These are phyloP conservation scores for Mythimna loreyi DNA, from an alignment of 2,888 invertebrate genomes.

Conservation along the genomic window DNA sequence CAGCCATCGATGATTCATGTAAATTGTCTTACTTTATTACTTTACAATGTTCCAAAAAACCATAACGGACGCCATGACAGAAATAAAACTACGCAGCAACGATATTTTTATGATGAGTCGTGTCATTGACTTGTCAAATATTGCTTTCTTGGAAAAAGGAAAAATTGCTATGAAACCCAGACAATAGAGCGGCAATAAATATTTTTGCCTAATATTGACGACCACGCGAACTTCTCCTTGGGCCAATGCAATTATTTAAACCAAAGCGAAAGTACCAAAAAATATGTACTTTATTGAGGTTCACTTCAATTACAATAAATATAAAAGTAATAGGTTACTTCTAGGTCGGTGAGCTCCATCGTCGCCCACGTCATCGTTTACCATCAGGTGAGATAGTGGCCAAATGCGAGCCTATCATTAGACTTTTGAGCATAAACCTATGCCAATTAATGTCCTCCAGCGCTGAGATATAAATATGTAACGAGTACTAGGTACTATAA, in stretches of 20 bases:
- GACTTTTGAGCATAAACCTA: no score
- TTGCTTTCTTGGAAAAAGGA: conserved; percentile 29
- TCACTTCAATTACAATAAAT: conserved; percentile 10
- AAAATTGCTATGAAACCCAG: conserved; percentile 13
- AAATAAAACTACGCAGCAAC: conserved; percentile 33
- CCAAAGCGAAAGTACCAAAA: conserved; percentile 1
- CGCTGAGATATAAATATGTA: no score
- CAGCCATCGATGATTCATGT: conserved; percentile 2
- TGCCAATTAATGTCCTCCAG: no score
- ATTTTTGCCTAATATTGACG: conserved; percentile 47
- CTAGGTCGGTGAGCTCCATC: no score
- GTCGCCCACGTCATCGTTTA: no score
- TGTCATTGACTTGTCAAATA: conserved; percentile 29
- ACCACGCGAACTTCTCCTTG: conserved; percentile 44
- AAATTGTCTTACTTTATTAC: conserved; percentile 22
- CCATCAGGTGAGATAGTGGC: no score
- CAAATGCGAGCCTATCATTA: no score
- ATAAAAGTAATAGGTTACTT: conserved; percentile 7
- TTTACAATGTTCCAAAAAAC: conserved; percentile 25
- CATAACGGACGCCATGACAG: conserved; percentile 25
- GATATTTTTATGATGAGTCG: conserved; percentile 24
- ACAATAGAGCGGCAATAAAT: conserved; percentile 40
- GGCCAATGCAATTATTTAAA: conserved; percentile 30
- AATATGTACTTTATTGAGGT: background rate
- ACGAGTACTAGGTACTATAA: no score